Conservation (phyloP, 2,797 vertebrate genomes). For the Sitta carolinensis region DNA sequence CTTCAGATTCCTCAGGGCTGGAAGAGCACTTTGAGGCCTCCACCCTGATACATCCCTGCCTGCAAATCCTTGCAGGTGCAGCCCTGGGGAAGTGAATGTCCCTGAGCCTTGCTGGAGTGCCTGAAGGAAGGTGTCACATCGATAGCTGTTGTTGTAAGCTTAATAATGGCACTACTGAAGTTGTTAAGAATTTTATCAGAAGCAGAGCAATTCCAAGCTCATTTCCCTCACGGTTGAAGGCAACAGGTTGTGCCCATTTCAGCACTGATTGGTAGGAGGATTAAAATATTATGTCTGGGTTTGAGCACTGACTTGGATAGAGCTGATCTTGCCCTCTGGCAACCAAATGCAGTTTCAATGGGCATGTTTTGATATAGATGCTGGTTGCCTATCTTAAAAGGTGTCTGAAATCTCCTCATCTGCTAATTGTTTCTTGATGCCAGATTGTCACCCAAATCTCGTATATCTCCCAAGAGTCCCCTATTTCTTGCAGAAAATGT, state of each 20-base stretch:
- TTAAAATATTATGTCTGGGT: background rate
- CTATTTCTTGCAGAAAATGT: background rate
- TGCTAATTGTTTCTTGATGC: background rate
- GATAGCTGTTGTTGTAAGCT: background rate
- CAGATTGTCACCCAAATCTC: background rate
- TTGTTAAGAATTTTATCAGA: background rate
- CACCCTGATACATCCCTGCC: accelerated
- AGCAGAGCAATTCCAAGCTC: background rate
- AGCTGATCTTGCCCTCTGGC: background rate
- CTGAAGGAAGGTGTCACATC: background rate
- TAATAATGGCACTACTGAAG: background rate
- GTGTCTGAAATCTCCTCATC: background rate
- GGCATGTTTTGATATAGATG: background rate
- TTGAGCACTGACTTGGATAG: background rate
- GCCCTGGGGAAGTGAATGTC: background rate
- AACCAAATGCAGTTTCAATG: background rate
- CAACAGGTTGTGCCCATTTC: background rate
- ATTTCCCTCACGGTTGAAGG: background rate
- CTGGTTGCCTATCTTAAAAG: background rate
- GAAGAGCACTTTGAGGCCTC: background rate
- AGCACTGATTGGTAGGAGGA: background rate
- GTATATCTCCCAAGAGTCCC: background rate
- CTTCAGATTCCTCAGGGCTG: background rate
- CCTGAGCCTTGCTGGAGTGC: background rate
- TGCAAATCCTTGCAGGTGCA: background rate